phyloP scores from a whole-genome alignment of 2,113 vertebrate genomes.

The Helogale parvula region DNA sequence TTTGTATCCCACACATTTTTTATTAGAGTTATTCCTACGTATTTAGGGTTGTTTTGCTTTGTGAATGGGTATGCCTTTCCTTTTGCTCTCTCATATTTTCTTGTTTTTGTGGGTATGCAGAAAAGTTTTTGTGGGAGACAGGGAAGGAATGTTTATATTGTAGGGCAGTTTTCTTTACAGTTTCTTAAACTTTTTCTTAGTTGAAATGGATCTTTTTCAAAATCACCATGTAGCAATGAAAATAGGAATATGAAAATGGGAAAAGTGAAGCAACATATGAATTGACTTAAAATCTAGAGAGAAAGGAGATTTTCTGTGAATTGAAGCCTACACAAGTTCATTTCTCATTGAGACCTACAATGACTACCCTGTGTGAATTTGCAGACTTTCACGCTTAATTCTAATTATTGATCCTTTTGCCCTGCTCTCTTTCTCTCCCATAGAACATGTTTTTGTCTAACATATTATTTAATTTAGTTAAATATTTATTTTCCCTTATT shows the following conservation, averaged over 20 bases:
- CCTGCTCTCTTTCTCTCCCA: neutral
- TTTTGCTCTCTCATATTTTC: neutral
- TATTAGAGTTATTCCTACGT: neutral
- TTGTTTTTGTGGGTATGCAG: neutral
- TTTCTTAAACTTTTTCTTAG: neutral
- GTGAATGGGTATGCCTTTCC: neutral
- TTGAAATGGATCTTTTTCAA: constrained; percentile 26
- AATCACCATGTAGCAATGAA: neutral
- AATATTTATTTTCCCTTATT: neutral
- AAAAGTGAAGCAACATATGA: neutral
- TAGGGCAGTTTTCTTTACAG: neutral
- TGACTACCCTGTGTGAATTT: neutral
- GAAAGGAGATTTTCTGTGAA: neutral
- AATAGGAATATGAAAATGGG: neutral
- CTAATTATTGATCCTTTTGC: neutral
- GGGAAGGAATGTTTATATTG: neutral
- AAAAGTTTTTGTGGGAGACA: neutral
- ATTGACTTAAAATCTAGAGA: neutral
- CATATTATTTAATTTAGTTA: neutral
- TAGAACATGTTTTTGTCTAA: neutral
- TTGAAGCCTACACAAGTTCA: neutral
- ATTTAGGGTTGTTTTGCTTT: neutral
- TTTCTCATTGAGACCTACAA: neutral
- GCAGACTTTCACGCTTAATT: neutral
- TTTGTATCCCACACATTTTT: neutral